Conservation (phyloP, 2,797 vertebrate genomes). For the Clarias pachynema region DNA sequence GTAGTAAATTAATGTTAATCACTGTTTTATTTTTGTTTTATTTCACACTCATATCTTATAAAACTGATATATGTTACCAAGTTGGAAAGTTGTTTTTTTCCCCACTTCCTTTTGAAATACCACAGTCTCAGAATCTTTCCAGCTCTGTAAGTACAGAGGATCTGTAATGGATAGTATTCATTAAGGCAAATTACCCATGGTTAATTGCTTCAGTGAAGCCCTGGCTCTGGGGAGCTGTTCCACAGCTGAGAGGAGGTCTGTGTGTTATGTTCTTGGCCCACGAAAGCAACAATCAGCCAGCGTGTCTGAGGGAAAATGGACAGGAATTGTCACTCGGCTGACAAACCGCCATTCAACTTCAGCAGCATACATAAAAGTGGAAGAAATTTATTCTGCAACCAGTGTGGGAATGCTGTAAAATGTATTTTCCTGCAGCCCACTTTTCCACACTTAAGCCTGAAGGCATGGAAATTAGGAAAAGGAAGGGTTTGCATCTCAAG, state of each 20-base stretch:
- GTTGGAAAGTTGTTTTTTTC: constrained; percentile 4
- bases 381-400: constrained; percentile 67
- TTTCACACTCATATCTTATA: constrained; percentile 36
- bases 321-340: constrained; percentile 67
- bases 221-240: constrained; percentile 70
- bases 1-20: constrained; percentile 23
- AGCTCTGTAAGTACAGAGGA: constrained; percentile 58
- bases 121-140: constrained; percentile 55
- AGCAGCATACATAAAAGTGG: constrained; percentile 59
- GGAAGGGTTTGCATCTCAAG: constrained; percentile 64
- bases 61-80: constrained; percentile 24
- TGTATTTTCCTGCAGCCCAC: constrained; percentile 76
- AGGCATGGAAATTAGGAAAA: constrained; percentile 65
- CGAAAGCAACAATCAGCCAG: constrained; percentile 71
- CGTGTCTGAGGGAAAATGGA: constrained; percentile 54
- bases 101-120: constrained; percentile 44
- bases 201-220: constrained; percentile 74
- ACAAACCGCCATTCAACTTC: constrained; percentile 72
- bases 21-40: constrained; percentile 26
- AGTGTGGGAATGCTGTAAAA: constrained; percentile 79
- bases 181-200: constrained; percentile 75
- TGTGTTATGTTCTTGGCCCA: constrained; percentile 64
- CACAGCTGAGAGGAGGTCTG: constrained; percentile 65
- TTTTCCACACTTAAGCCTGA: constrained; percentile 77
- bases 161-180: constrained; percentile 74